phyloP scores from a whole-genome alignment of 2,888 invertebrate species.

The Cheilosia vernalis region DNA sequence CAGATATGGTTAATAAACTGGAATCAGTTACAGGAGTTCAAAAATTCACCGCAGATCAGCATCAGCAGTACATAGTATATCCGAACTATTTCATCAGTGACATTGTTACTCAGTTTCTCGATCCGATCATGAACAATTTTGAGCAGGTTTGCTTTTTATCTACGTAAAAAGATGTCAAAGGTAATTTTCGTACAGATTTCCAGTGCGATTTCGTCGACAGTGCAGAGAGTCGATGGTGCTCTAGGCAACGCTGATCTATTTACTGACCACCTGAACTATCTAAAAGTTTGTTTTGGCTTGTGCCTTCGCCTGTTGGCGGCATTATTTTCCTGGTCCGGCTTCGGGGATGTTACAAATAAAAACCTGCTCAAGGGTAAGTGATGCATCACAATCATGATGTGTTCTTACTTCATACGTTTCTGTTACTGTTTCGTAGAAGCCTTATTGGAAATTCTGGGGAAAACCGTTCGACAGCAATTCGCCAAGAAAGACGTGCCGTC shows the following conservation, averaged over 20 bases:
- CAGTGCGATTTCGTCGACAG: slow-evolving; percentile 78
- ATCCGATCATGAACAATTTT: slow-evolving; percentile 57
- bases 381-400: not conserved
- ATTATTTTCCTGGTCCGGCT: slow-evolving; percentile 87
- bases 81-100: slow-evolving; percentile 80
- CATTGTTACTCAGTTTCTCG: slow-evolving; percentile 60
- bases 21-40: slow-evolving; percentile 81
- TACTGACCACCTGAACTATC: slow-evolving; percentile 84
- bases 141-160: slow-evolving; percentile 31
- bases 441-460: slow-evolving; percentile 72
- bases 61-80: slow-evolving; percentile 79
- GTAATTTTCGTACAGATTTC: slow-evolving; percentile 70
- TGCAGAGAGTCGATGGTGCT: slow-evolving; percentile 85
- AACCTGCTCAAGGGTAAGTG: slow-evolving; percentile 77
- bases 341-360: slow-evolving; percentile 82
- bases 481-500: slow-evolving; percentile 68
- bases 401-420: not conserved
- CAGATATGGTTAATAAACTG: slow-evolving; percentile 86
- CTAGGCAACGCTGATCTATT: slow-evolving; percentile 86
- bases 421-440: slow-evolving; percentile 76
- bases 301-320: slow-evolving; percentile 85
- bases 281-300: slow-evolving; percentile 85
- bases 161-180: not conserved
- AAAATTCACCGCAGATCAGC: slow-evolving; percentile 76
- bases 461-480: slow-evolving; percentile 40